Evolutionary conservation across 2,113 vertebrate species (phyloP), one percentile per base, ranked within the genome.

Genomic region (Menidia beryllina): DNA sequence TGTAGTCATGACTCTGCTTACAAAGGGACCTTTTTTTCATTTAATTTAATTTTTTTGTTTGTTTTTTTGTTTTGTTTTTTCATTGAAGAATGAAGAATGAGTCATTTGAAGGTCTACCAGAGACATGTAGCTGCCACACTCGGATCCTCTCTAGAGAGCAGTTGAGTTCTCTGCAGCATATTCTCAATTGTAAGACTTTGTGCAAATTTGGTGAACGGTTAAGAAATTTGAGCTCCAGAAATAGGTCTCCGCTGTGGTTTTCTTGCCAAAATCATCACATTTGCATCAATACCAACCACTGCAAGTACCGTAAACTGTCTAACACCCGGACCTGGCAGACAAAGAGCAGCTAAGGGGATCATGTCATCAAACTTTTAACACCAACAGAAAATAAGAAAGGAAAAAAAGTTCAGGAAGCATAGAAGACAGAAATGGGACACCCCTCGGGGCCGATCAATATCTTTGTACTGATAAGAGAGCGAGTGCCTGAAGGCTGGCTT

Each of bases 401-500:
- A 75, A 72, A 54, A 13, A 17, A 56, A 67, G 61, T 76, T 60
- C 75, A 66, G 54, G 51, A 58, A 13, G 17, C 43, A 66, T 69
- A 84, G 71, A 84, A 72, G 64, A 63, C 72, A 85, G 69, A 83
- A 82, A 78, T 72, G 69, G 81, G 78, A 71, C 38, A 13, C 73
- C 86, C 66, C 74, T 23, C 4, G 79, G 87, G 84, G 72, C 59
- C 49, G 83, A 90, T 89, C 73, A 58, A 58, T 81, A 84, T 86
- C 89, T 72, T 72, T 65, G 67, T 25, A 50, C 59, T 54, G 86
- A 91, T 89, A 87, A 86, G 69, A 75, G 80, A 72, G 61, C 69
- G 53, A 82, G 83, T 82, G 82, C 79, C 88, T 80, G 79, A 77
- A 77, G 77, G 56, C 66, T 59, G 25, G 53, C 73, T 78, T 80